Percentiles rank a stretch among this genome's conserved stretches.
phyloP scores from a whole-genome alignment of 2,888 invertebrate genomes.

The Callosobruchus maculatus region DNA sequence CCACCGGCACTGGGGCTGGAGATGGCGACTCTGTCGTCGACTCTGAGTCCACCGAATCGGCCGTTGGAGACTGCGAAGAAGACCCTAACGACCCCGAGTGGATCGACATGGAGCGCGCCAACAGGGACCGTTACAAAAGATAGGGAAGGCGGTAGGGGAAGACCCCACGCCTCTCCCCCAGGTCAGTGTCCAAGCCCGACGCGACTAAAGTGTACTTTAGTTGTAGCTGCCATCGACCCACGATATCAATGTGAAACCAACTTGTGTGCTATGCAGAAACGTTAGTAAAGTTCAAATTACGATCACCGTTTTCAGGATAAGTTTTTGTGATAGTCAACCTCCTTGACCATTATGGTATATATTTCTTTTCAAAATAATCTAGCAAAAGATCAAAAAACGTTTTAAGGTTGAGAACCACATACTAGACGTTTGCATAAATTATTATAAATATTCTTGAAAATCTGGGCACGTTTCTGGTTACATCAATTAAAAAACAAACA shows the following conservation, averaged over 20 bases:
- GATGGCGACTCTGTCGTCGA: not conserved
- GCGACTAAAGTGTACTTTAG: not conserved
- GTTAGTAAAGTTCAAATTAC: too few species aligned
- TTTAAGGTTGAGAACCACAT: too few species aligned
- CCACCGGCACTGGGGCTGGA: not conserved
- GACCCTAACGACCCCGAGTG: constrained; percentile 87
- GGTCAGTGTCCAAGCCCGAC: not conserved
- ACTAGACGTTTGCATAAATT: too few species aligned
- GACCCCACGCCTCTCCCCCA: constrained; percentile 1
- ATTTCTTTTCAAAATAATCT: too few species aligned
- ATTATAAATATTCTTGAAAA: too few species aligned
- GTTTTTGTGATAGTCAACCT: too few species aligned
- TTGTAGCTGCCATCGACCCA: not conserved
- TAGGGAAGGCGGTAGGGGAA: constrained; percentile 22
- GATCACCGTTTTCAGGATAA: too few species aligned
- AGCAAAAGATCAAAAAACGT: too few species aligned
- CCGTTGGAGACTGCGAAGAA: constrained; percentile 65
- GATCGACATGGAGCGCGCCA: constrained; percentile 52
- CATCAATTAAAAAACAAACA: too few species aligned
- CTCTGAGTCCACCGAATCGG: constrained; percentile 55
- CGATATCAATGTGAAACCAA: not conserved
- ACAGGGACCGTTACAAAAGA: constrained; percentile 44
- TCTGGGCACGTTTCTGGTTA: too few species aligned
- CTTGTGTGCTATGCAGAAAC: too few species aligned
- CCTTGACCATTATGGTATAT: too few species aligned